Percentiles rank a stretch among this genome's conserved stretches.
Evolutionary conservation across 1,140 invertebrate species (phyloP).

Genomic region (Sweltsa coloradensis): DNA sequence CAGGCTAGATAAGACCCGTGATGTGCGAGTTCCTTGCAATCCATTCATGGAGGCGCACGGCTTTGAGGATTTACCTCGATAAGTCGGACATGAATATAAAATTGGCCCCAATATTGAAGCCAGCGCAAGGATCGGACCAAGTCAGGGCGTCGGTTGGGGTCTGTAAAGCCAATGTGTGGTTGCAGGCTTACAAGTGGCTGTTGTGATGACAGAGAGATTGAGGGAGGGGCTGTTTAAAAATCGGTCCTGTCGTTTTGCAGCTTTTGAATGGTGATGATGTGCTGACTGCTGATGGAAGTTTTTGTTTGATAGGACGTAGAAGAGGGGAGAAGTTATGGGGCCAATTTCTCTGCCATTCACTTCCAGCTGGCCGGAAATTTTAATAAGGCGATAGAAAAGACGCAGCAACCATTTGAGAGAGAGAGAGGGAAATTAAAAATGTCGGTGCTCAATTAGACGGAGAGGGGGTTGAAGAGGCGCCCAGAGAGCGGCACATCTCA

Average conservation of each 20-base stretch:
- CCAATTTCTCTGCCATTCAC: conserved; percentile 31
- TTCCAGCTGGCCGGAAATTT: conserved; percentile 33
- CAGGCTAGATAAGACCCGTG: no score
- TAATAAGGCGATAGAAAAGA: conserved; percentile 30
- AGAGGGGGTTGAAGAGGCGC: no score
- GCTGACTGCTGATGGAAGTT: background rate
- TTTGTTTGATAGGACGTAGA: background rate
- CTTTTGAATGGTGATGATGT: conserved; percentile 1
- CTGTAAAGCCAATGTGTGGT: background rate
- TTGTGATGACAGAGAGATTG: background rate
- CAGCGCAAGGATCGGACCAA: no score
- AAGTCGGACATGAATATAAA: no score
- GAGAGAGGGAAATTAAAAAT: no score
- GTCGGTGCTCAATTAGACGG: no score
- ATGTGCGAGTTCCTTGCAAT: no score
- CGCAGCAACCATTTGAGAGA: no score
- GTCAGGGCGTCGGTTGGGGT: background rate
- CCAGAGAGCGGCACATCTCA: no score
- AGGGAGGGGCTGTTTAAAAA: background rate
- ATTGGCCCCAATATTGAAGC: no score
- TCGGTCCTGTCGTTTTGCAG: background rate
- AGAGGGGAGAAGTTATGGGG: background rate
- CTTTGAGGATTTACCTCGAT: no score
- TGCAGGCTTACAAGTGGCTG: conserved; percentile 5
- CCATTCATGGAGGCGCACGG: no score